Conservation (phyloP, 2,888 invertebrate genomes). For the Sarcophaga rosellei region DNA sequence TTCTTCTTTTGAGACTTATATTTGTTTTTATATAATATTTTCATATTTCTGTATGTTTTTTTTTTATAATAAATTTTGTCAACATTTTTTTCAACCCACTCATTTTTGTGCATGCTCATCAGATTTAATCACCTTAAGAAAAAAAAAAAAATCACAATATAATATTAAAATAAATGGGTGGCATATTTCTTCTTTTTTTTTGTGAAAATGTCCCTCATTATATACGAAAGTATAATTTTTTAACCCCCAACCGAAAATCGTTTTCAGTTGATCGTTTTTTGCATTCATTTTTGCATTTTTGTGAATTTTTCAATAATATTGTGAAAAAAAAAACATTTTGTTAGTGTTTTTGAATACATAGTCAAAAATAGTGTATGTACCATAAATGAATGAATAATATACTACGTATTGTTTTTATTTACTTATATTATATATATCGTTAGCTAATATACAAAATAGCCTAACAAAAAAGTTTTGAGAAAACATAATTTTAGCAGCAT, state of each 20-base stretch:
- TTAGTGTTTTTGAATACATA: neutral
- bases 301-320: constrained; percentile 1
- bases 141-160: neutral
- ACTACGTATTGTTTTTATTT: constrained; percentile 14
- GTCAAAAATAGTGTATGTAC: neutral
- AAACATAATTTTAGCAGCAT: too few relatives aligned
- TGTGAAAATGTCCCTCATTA: constrained; percentile 5
- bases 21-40: constrained; percentile 20
- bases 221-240: neutral
- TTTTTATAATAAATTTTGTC: constrained; percentile 40
- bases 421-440: constrained; percentile 5
- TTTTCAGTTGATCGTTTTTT: constrained; percentile 15
- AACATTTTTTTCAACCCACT: constrained; percentile 53
- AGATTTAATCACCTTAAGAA: constrained; percentile 36
- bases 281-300: constrained; percentile 4
- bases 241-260: neutral
- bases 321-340: neutral
- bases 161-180: constrained; percentile 20
- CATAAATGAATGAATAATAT: neutral
- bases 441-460: too few relatives aligned
- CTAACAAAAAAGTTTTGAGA: too few relatives aligned
- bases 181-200: constrained; percentile 13
- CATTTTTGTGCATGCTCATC: constrained; percentile 55
- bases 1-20: constrained; percentile 9
- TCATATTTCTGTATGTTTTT: neutral